Evolutionary conservation across 2,113 vertebrate genomes (phyloP).

Genomic region (Pachypanchax playfairii): DNA sequence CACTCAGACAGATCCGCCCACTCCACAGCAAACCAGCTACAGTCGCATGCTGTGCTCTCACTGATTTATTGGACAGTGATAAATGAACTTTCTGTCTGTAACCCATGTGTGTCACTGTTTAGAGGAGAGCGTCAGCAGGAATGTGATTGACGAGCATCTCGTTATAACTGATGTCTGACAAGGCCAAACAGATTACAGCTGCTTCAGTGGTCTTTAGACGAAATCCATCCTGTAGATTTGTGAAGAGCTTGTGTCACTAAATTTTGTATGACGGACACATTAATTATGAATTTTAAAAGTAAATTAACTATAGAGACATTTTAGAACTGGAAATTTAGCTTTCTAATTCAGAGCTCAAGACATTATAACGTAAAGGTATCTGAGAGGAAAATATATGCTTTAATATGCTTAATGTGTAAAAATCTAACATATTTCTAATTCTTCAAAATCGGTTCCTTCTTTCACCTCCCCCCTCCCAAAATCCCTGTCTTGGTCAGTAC

Average conservation of each 20-base stretch:
- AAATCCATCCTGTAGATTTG: conserved; percentile 30
- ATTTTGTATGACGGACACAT: conserved; percentile 63
- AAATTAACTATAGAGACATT: conserved; percentile 38
- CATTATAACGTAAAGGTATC: conserved; percentile 1
- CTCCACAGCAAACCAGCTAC: conserved; percentile 32
- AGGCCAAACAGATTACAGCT: not conserved
- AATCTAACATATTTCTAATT: too few relatives aligned
- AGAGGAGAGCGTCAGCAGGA: not conserved
- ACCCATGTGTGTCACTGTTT: too few relatives aligned
- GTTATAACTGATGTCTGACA: not conserved
- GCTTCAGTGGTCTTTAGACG: not conserved
- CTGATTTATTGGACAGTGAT: too few relatives aligned
- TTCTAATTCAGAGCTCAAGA: conserved; percentile 5
- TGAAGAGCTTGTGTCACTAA: conserved; percentile 36
- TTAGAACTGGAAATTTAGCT: conserved; percentile 14
- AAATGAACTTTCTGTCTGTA: too few relatives aligned
- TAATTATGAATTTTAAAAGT: conserved; percentile 53
- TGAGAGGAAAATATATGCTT: conserved; percentile 2
- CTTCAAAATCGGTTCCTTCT: too few relatives aligned
- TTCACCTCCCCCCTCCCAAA: too few relatives aligned
- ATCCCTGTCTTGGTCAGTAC: not conserved
- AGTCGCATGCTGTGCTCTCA: too few relatives aligned
- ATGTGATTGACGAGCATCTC: conserved; percentile 5
- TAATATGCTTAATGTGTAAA: too few relatives aligned
- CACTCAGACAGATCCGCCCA: conserved; percentile 23